Evolutionary conservation across 2,113 vertebrate species (phyloP), one percentile per base, ranked within the genome.

Genomic region (Embiotoca jacksoni): DNA sequence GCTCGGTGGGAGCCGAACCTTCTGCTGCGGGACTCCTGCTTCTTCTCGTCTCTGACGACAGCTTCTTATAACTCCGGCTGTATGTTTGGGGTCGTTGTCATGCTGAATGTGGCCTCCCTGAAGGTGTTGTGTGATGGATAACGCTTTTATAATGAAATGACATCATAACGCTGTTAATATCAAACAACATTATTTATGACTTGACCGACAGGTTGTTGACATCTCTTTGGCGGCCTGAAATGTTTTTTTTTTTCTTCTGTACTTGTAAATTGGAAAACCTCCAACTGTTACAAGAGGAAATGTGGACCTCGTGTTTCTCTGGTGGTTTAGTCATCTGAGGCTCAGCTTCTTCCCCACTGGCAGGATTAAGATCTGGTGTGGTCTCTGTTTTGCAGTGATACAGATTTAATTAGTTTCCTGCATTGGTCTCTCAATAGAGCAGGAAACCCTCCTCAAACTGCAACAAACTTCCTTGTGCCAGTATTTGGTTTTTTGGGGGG

Each of bases 181-280:
- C 41, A 60, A 83, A 73, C 52, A 23, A 10, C 50, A 11, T 60
- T 7, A 53, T 0, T 65, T 41, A 50, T 31, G 50, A 55, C 46
- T 33, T 37, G 6, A 4, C 10, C 70, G 66, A 52, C 74, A 72
- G 44, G 55, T 66, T 80, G 60, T 57, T 69, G 76, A 61, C 39
- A 65, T 49, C 33, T 57, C 54, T 9, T 6, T 63, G 36, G 33
- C 37, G 36, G 44, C 31, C 35, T 75, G 59, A 7, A 32, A 41
- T 64, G 57, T 76, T 82, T 79, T 59, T 47, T 59, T 47, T 75
- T 77, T 33, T 50, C 58, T 64, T 68, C 14, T 59, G 30, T 30
- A 44, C 37, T 15, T 59, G 23, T 37, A 37, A 57, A 41, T 70
- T 66, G 23, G 23, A 23, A 1, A 23, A 23, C 23, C 23, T 23